Percentiles rank a stretch among this genome's conserved stretches.
Evolutionary conservation across 2,113 vertebrate genomes (phyloP).

Genomic region (Oncorhynchus gorbuscha): DNA sequence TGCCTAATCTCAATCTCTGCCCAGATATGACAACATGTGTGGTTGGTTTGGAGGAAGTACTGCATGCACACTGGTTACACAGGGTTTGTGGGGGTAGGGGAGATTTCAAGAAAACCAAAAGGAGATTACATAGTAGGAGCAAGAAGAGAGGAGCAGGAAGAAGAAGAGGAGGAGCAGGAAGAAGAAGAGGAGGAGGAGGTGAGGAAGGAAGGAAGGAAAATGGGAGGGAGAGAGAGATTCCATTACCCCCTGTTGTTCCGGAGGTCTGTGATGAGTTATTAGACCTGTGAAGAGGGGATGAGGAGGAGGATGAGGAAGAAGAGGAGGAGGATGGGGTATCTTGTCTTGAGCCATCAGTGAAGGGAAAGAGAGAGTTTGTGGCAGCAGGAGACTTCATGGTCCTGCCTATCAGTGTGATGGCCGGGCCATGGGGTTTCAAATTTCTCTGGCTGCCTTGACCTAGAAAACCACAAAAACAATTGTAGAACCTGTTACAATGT

Average conservation of each 20-base stretch:
- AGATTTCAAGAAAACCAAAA: background rate
- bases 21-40: conserved; percentile 6
- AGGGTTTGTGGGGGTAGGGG: background rate
- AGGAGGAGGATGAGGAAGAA: background rate
- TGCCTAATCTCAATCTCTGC: background rate
- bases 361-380: conserved; percentile 49
- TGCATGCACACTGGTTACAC: background rate
- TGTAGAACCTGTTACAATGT: conserved; percentile 21
- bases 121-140: background rate
- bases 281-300: too few relatives aligned
- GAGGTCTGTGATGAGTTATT: too few relatives aligned
- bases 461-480: conserved; percentile 64
- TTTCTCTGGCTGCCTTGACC: conserved; percentile 57
- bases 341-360: conserved; percentile 55
- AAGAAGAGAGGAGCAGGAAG: background rate
- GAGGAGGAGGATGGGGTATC: too few relatives aligned
- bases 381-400: conserved; percentile 43
- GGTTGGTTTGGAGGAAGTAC: background rate
- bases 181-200: background rate
- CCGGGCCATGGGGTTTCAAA: conserved; percentile 43
- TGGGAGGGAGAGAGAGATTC: too few relatives aligned
- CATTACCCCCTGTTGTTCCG: too few relatives aligned
- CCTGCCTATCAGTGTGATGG: conserved; percentile 28
- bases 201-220: background rate
- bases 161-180: conserved; percentile 3